Conservation (phyloP, 2,113 vertebrate species). For the Peromyscus maniculatus region DNA sequence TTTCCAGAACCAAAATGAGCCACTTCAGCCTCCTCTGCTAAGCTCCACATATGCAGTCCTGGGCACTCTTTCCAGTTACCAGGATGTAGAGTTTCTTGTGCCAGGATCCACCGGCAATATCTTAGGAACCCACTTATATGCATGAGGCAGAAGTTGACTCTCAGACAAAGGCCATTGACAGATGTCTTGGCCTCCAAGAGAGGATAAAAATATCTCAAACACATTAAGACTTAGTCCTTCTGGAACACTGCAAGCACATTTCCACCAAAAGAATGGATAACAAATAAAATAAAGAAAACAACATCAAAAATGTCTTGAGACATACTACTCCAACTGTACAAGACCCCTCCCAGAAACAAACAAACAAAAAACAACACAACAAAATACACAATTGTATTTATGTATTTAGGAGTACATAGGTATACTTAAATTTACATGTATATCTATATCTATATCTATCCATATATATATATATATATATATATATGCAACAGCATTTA, state of each 20-base stretch:
- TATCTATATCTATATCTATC: background rate
- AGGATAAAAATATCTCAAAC: background rate
- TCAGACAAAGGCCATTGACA: background rate
- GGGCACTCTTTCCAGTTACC: background rate
- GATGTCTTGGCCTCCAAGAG: background rate
- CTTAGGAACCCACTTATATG: background rate
- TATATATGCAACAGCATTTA: background rate
- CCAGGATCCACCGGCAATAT: background rate
- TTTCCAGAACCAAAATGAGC: background rate
- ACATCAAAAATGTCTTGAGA: background rate
- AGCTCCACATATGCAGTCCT: fast-evolving
- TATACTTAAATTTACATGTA: background rate
- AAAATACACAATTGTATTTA: background rate
- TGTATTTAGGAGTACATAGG: background rate
- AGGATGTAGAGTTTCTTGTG: background rate
- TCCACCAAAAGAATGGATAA: background rate
- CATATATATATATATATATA: background rate
- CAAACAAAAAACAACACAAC: background rate
- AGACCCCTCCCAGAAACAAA: background rate
- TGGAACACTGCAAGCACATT: background rate
- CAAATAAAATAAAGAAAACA: background rate
- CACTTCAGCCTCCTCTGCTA: background rate
- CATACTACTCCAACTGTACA: background rate
- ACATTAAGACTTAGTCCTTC: background rate
- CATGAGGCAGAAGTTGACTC: background rate